Base-by-base conservation (phyloP, 2,797 vertebrate genomes). In the Nasua narica region DNA sequence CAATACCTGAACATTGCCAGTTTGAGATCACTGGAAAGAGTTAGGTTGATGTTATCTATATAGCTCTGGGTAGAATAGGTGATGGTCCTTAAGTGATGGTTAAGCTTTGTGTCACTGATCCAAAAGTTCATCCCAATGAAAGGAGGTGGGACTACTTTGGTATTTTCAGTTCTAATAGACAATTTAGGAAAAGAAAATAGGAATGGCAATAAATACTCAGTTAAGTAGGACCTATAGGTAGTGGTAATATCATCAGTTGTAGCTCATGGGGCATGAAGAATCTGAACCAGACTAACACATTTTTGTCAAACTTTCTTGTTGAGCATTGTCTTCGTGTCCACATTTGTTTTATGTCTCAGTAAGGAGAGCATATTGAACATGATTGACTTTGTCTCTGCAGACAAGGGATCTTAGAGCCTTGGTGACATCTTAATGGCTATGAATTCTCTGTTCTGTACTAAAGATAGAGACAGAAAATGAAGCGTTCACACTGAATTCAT, bases 341-440 rank as follows among this genome's bases (percentile, higher is more conserved):
- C 16, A 37, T 76, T 94, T 96, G 69, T 92, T 96, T 96, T 90
- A 84, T 78, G 37, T 87, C 46, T 95, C 29, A 79, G 48, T 82
- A 40, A 84, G 60, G 32, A 83, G 27, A 95, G 69, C 43, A 40
- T 91, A 62, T 65, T 95, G 94, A 97, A 72, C 0, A 0, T 70
- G 82, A 97, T 74, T 94, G 88, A 94, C 94, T 96, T 97, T 96
- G 79, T 97, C 79, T 96, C 83, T 92, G 83, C 46, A 86, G 40
- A 78, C 37, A 58, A 5, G 52, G 48, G 43, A 91, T 91, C 86
- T 92, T 97, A 96, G 46, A 96, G 32, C 25, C 11, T 60, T 97
- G 81, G 85, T 0, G 10, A 89, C 86, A 89, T 95, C 92, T 91
- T 89, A 94, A 91, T 81, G 79, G 50, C 35, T 54, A 15, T 76